These are phyloP conservation scores for Tuta absoluta DNA, from an alignment of 2,888 invertebrate species.

Conservation along the genomic window DNA sequence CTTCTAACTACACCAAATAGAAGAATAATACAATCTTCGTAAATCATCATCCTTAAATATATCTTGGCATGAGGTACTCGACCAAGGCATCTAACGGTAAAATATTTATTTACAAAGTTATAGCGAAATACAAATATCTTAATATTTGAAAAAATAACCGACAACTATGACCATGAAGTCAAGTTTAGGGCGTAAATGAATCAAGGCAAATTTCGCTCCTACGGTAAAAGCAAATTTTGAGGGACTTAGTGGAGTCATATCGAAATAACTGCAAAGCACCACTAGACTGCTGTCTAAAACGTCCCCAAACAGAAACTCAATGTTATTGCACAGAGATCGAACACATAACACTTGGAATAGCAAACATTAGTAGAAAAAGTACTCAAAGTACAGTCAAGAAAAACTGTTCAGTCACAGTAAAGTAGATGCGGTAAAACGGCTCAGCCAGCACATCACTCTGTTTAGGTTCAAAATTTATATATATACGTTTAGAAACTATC, in stretches of 20 bases:
- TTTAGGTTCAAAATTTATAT: too few species aligned
- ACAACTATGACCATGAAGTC: neutral
- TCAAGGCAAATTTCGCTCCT: too few species aligned
- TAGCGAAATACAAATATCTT: neutral
- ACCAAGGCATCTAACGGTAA: conserved; percentile 25
- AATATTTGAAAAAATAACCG: neutral
- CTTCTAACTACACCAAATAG: conserved; percentile 1
- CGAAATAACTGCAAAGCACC: too few species aligned
- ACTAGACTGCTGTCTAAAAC: too few species aligned
- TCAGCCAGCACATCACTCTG: too few species aligned
- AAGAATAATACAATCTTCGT: neutral
- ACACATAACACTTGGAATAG: neutral
- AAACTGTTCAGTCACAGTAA: neutral
- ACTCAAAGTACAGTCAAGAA: neutral
- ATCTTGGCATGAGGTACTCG: neutral
- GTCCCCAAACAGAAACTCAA: too few species aligned
- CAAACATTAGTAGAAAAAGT: neutral
- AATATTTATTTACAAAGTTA: conserved; percentile 18
- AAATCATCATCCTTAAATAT: neutral
- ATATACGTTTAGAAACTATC: too few species aligned
- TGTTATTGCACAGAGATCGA: too few species aligned
- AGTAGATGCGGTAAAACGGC: neutral
- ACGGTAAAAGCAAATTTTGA: too few species aligned
- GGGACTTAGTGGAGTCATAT: too few species aligned
- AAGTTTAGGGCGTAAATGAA: too few species aligned